These are phyloP conservation scores for Gymnosoma rotundatum DNA, from an alignment of 2,888 invertebrate genomes.

Conservation along the genomic window DNA sequence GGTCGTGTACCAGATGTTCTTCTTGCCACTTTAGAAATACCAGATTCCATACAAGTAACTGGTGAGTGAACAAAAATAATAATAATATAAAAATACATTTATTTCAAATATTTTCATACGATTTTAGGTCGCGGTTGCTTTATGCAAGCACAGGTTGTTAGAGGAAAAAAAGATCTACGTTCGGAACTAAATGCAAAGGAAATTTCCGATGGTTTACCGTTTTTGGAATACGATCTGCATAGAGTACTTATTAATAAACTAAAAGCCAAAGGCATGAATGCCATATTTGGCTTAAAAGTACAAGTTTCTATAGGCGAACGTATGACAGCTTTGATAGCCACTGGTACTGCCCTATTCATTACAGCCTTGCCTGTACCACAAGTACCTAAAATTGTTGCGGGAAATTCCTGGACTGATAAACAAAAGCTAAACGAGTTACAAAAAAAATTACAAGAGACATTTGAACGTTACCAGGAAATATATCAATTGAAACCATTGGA, in stretches of 20 bases:
- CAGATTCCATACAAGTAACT: slow-evolving; percentile 88
- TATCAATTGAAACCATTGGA: slow-evolving; percentile 85
- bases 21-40: slow-evolving; percentile 93
- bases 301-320: slow-evolving; percentile 93
- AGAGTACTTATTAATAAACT: slow-evolving; percentile 94
- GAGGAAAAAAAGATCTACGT: slow-evolving; percentile 89
- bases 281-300: slow-evolving; percentile 92
- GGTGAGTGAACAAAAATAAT: slow-evolving; percentile 76
- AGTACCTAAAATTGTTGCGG: slow-evolving; percentile 87
- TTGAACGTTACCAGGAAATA: slow-evolving; percentile 88
- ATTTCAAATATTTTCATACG: neutral
- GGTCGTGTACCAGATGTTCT: slow-evolving; percentile 95
- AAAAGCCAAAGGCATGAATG: slow-evolving; percentile 97
- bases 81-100: neutral
- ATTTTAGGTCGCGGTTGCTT: slow-evolving; percentile 85
- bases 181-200: slow-evolving; percentile 95
- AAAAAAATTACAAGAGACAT: slow-evolving; percentile 87
- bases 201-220: slow-evolving; percentile 96
- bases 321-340: slow-evolving; percentile 93
- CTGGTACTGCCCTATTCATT: slow-evolving; percentile 92
- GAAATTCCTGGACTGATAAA: slow-evolving; percentile 86
- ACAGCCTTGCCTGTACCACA: slow-evolving; percentile 90
- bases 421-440: slow-evolving; percentile 87
- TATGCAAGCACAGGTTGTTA: slow-evolving; percentile 89
- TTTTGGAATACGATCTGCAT: slow-evolving; percentile 97